These are phyloP conservation scores for Linurgus olivaceus DNA, from an alignment of 2,797 vertebrate genomes.

Conservation along the genomic window DNA sequence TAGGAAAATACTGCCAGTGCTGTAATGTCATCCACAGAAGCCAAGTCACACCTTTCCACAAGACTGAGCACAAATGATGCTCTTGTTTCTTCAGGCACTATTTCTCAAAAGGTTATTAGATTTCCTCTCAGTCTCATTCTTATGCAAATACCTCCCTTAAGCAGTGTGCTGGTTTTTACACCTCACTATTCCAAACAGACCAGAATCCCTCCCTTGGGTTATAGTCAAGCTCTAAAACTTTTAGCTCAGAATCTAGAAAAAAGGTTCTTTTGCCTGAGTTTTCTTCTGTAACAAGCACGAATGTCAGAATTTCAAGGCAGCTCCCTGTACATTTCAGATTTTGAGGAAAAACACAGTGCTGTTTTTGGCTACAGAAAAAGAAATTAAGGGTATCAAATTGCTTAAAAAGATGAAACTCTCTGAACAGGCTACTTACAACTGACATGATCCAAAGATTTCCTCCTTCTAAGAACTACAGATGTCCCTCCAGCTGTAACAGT, in stretches of 20 bases:
- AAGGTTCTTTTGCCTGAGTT: fast-evolving
- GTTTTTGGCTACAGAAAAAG: not conserved
- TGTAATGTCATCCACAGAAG: not conserved
- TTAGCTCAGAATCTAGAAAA: not conserved
- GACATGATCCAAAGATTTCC: not conserved
- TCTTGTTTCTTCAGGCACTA: not conserved
- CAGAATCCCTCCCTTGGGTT: not conserved
- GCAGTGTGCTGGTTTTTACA: not conserved
- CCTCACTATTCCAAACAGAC: not conserved
- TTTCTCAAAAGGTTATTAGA: not conserved
- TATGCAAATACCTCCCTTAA: not conserved
- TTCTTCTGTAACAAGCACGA: not conserved
- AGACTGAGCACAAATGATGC: not conserved
- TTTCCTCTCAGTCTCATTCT: not conserved
- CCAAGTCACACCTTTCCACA: not conserved
- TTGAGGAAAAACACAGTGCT: not conserved
- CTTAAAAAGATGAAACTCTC: not conserved
- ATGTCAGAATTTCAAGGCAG: not conserved
- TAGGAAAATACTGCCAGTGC: not conserved
- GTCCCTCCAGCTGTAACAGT: not conserved
- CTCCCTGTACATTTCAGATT: not conserved
- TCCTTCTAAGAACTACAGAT: not conserved
- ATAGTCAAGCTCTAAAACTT: not conserved
- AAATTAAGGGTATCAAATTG: not conserved
- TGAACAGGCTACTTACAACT: not conserved